phyloP scores from a whole-genome alignment of 2,797 vertebrate genomes.

The Ispidina lecontei region DNA sequence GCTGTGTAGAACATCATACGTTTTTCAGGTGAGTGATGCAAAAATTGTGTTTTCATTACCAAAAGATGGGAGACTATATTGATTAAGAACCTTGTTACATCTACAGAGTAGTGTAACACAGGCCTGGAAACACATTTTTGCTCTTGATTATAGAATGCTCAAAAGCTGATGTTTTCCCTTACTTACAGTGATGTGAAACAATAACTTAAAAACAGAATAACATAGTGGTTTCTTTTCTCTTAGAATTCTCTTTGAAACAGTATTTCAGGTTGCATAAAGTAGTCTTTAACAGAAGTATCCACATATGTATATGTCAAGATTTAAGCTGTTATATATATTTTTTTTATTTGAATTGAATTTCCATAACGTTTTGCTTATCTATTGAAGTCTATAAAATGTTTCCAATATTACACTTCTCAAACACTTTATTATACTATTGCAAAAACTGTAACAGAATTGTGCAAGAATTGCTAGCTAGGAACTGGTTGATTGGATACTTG shows the following conservation, averaged over 20 bases:
- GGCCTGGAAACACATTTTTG: background rate
- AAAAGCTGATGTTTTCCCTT: background rate
- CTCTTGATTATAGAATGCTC: background rate
- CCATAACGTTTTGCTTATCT: background rate
- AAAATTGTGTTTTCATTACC: background rate
- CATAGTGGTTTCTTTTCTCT: background rate
- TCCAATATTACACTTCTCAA: background rate
- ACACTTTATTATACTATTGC: background rate
- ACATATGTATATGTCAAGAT: background rate
- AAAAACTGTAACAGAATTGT: background rate
- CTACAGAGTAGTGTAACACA: background rate
- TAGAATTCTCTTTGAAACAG: background rate
- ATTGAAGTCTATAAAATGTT: background rate
- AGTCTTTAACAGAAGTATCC: background rate
- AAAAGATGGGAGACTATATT: background rate
- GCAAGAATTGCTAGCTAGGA: background rate
- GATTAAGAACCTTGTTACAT: background rate
- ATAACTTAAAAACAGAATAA: background rate
- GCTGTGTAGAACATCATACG: slow-evolving; percentile 88
- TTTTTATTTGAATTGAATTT: background rate
- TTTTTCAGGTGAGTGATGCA: slow-evolving; percentile 85
- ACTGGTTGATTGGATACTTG: rapidly evolving
- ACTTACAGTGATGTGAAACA: background rate
- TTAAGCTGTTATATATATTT: background rate
- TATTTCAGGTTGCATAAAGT: background rate